phyloP scores from a whole-genome alignment of 2,888 invertebrate species.

The Lysandra coridon region DNA sequence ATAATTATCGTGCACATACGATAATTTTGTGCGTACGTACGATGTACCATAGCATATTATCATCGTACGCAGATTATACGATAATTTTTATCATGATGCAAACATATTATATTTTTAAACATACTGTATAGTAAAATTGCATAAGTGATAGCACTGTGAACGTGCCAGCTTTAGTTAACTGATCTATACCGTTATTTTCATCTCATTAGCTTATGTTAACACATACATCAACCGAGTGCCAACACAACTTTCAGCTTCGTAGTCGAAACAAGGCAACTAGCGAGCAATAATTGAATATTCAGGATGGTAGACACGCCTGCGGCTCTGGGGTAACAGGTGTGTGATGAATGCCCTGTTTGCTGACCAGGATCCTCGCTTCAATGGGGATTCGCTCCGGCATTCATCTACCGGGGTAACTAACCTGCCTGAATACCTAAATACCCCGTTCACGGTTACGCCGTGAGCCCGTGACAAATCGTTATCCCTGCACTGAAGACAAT shows the following conservation, averaged over 20 bases:
- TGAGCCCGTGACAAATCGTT: background rate
- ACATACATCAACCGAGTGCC: background rate
- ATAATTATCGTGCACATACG: too few species aligned
- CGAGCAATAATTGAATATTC: background rate
- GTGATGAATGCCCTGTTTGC: constrained; percentile 62
- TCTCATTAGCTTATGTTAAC: too few species aligned
- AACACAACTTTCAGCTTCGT: background rate
- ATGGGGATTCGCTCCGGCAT: constrained; percentile 66
- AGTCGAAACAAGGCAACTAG: background rate
- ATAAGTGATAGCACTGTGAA: too few species aligned
- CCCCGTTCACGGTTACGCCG: constrained; percentile 20
- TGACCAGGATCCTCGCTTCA: constrained; percentile 57
- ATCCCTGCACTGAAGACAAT: background rate
- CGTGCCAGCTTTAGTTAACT: too few species aligned
- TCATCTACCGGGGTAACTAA: constrained; percentile 68
- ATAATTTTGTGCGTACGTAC: too few species aligned
- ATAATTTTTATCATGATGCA: too few species aligned
- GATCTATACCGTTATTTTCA: too few species aligned
- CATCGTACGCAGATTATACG: too few species aligned
- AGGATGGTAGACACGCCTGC: background rate
- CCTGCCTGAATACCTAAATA: constrained; percentile 49
- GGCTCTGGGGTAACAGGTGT: constrained; percentile 70
- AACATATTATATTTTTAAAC: too few species aligned
- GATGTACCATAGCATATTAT: too few species aligned
- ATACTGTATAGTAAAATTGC: too few species aligned